These are phyloP conservation scores for Penaeus chinensis DNA, from an alignment of 1,140 invertebrate species.

Conservation along the genomic window DNA sequence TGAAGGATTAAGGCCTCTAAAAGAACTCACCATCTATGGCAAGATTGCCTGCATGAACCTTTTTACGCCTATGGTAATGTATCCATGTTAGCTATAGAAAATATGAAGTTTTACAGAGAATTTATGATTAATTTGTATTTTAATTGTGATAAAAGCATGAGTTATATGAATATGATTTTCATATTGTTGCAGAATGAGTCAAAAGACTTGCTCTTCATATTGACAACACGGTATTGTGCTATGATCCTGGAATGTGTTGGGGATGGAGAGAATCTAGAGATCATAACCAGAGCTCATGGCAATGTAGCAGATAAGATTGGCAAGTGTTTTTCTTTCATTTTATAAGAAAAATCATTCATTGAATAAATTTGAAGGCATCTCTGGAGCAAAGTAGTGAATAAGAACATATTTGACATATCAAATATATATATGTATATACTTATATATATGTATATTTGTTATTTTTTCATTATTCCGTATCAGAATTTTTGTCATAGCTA, in stretches of 20 bases:
- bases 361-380: background rate
- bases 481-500: background rate
- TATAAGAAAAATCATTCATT: background rate
- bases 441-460: background rate
- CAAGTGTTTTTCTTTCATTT: background rate
- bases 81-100: slow-evolving; percentile 3
- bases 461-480: background rate
- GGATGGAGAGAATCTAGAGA: slow-evolving; percentile 84
- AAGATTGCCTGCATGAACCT: slow-evolving; percentile 94
- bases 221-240: slow-evolving; percentile 94
- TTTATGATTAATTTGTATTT: background rate
- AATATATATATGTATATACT: background rate
- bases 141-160: too few species aligned
- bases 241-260: slow-evolving; percentile 94
- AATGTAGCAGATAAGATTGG: slow-evolving; percentile 92
- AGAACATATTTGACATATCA: background rate
- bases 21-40: slow-evolving; percentile 96
- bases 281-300: slow-evolving; percentile 95
- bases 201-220: slow-evolving; percentile 94
- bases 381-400: too few species aligned
- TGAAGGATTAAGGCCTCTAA: slow-evolving; percentile 92
- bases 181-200: slow-evolving; percentile 81
- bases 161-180: background rate
- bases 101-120: background rate
- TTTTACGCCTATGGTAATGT: slow-evolving; percentile 87